phyloP scores from a whole-genome alignment of 1,140 invertebrate genomes.

The Antheraea mylitta region DNA sequence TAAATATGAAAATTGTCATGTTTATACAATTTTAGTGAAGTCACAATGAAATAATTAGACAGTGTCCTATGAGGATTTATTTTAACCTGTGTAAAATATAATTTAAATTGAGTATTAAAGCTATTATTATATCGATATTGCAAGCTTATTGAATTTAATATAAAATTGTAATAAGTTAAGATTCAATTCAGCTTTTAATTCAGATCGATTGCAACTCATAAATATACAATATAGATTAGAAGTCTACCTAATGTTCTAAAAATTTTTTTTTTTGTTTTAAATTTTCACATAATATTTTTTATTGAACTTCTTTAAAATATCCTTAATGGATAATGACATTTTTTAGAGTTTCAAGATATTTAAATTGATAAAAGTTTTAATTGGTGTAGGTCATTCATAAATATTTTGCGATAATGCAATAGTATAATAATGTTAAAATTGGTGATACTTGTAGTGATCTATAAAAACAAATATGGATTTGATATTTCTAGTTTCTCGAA shows the following conservation, averaged over 20 bases:
- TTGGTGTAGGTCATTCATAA: too few species aligned
- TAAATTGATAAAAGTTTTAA: too few species aligned
- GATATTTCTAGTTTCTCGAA: constrained; percentile 28
- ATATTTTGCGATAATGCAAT: too few species aligned
- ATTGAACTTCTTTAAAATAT: too few species aligned
- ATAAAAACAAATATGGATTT: constrained; percentile 22
- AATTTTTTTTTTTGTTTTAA: too few species aligned
- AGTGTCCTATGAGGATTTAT: neutral
- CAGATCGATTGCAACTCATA: too few species aligned
- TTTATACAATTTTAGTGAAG: neutral
- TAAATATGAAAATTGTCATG: neutral
- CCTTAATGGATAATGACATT: too few species aligned
- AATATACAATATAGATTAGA: too few species aligned
- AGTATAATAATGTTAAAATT: constrained; percentile 18
- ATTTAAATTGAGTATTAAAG: neutral
- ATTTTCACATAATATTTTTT: too few species aligned
- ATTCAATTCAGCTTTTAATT: too few species aligned
- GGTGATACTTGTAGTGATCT: constrained; percentile 18
- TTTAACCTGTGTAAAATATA: neutral
- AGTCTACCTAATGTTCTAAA: too few species aligned
- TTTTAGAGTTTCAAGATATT: neutral
- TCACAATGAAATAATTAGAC: neutral
- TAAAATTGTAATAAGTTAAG: neutral
- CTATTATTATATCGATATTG: neutral
- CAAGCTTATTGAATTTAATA: neutral